Conservation (phyloP, 1,140 invertebrate genomes). For the Apis dorsata region DNA sequence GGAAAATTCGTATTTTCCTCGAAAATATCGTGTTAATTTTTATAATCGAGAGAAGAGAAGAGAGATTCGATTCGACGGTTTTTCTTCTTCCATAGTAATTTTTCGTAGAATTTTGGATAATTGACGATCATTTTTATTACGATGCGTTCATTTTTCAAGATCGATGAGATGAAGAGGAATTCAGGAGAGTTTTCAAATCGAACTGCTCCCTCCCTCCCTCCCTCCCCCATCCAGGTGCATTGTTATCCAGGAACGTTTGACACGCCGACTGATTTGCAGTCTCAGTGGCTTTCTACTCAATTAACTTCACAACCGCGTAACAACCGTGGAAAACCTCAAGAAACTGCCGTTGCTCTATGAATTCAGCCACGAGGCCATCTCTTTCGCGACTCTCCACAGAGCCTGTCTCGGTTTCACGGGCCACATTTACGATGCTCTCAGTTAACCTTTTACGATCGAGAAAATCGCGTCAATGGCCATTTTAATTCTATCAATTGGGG, state of each 20-base stretch:
- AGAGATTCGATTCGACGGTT: too few relatives aligned
- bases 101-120: too few relatives aligned
- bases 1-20: too few relatives aligned
- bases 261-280: conserved; percentile 33
- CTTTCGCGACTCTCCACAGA: background rate
- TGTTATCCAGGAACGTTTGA: background rate
- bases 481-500: background rate
- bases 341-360: conserved; percentile 6
- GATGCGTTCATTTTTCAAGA: background rate
- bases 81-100: too few relatives aligned
- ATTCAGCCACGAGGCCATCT: conserved; percentile 5
- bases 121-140: too few relatives aligned
- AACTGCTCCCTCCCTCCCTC: background rate
- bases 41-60: too few relatives aligned
- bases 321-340: conserved; percentile 47
- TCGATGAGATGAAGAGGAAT: background rate
- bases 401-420: too few relatives aligned
- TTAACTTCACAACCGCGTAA: conserved; percentile 50
- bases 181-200: conserved; percentile 5
- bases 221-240: background rate
- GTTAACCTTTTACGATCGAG: background rate
- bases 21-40: too few relatives aligned
- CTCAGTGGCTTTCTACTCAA: conserved; percentile 57
- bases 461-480: background rate
- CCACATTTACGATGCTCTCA: background rate